Evolutionary conservation across 2,113 vertebrate genomes (phyloP).

Genomic region (Oreocharis arfaki): DNA sequence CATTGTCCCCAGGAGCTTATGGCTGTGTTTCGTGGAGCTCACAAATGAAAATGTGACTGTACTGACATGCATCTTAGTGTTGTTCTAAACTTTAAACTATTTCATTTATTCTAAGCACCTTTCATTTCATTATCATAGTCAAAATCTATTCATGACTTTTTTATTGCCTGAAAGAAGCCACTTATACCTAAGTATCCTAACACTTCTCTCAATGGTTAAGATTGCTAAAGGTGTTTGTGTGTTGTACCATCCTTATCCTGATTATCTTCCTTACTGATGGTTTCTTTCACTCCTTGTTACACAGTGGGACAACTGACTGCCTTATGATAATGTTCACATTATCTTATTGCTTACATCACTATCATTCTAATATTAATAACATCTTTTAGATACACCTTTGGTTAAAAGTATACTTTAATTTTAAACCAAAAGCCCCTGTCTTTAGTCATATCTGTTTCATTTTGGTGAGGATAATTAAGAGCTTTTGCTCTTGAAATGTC

Average conservation of each 20-base stretch:
- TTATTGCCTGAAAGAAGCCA: not conserved
- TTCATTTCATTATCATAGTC: not conserved
- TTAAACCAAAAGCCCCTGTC: not conserved
- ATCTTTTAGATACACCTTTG: not conserved
- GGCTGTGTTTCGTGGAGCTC: not conserved
- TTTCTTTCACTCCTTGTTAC: not conserved
- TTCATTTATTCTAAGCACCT: not conserved
- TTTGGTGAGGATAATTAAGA: not conserved
- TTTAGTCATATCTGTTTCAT: not conserved
- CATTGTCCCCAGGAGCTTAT: rapidly evolving
- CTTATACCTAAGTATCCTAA: not conserved
- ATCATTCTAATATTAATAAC: not conserved
- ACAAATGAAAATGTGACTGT: not conserved
- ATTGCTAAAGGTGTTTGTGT: not conserved
- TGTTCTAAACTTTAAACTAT: not conserved
- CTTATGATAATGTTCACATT: not conserved
- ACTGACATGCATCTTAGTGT: not conserved
- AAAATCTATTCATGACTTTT: not conserved
- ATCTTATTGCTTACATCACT: not conserved
- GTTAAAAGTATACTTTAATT: not conserved
- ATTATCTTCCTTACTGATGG: not conserved
- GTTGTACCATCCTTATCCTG: not conserved
- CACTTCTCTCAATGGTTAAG: not conserved
- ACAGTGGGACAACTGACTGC: not conserved
- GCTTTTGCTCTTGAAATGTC: not conserved